phyloP scores from a whole-genome alignment of 2,113 vertebrate species.

The Eupsittula cactorum region DNA sequence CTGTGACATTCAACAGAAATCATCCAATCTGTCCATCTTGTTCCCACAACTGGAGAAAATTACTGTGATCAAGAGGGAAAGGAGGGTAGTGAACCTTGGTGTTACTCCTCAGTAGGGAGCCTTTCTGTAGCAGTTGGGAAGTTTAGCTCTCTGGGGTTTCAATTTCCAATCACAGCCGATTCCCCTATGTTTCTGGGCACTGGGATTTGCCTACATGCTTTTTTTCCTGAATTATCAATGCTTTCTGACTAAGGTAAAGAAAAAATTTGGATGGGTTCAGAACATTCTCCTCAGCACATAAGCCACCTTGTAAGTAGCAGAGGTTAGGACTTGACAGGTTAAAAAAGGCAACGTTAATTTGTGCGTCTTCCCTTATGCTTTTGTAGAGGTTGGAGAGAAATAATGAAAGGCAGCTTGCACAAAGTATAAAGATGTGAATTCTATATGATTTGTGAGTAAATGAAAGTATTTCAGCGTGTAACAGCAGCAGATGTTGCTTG shows the following conservation, averaged over 20 bases:
- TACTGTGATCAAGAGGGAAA: constrained; percentile 8
- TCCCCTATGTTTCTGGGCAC: neutral
- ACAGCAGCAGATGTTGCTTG: neutral
- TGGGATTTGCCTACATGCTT: neutral
- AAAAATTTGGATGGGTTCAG: neutral
- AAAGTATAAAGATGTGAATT: neutral
- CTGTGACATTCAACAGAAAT: neutral
- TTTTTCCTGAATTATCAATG: neutral
- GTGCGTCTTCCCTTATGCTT: neutral
- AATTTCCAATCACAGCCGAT: neutral
- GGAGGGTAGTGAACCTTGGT: neutral
- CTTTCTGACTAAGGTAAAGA: neutral
- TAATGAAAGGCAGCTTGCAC: neutral
- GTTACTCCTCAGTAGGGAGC: neutral
- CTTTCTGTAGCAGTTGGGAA: neutral
- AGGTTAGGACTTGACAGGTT: neutral
- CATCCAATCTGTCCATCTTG: neutral
- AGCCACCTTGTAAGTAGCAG: neutral
- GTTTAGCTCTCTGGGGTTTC: neutral
- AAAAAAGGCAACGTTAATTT: neutral
- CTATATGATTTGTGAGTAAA: neutral
- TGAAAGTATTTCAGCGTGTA: neutral
- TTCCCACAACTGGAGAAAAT: constrained; percentile 26
- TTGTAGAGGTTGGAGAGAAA: neutral
- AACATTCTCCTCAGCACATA: neutral